Percentiles rank a stretch among this genome's conserved stretches.
Conservation (phyloP, 2,888 invertebrate genomes). For the Drosophila borealis region DNA sequence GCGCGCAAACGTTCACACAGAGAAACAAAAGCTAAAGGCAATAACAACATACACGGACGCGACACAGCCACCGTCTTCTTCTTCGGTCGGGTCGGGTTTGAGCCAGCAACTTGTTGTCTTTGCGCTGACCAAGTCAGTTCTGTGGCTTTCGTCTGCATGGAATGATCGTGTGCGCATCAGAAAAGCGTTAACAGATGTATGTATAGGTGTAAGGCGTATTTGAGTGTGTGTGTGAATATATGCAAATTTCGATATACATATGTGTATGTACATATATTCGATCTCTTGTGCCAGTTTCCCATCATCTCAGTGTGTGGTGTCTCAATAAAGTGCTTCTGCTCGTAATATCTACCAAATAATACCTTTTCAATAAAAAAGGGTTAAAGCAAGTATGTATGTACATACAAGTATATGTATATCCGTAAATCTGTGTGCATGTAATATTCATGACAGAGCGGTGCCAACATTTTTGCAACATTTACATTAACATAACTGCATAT, state of each 20-base stretch:
- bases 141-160: constrained; percentile 57
- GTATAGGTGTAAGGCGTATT: constrained; percentile 9
- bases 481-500: no score
- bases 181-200: constrained; percentile 16
- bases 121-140: constrained; percentile 61
- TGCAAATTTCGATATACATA: neutral
- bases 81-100: constrained; percentile 15
- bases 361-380: no score
- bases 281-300: constrained; percentile 29
- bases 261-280: neutral
- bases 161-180: constrained; percentile 49
- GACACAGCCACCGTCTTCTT: constrained; percentile 8
- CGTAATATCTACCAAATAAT: constrained; percentile 1
- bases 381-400: no score
- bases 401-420: no score
- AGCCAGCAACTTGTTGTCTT: constrained; percentile 47
- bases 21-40: neutral
- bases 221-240: neutral
- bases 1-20: constrained; percentile 9
- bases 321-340: constrained; percentile 7
- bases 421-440: no score
- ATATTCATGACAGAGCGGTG: no score
- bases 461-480: no score
- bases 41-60: constrained; percentile 4
- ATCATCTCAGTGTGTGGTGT: constrained; percentile 11